phyloP scores from a whole-genome alignment of 2,888 invertebrate genomes.

The Rhorus exstirpatorius region DNA sequence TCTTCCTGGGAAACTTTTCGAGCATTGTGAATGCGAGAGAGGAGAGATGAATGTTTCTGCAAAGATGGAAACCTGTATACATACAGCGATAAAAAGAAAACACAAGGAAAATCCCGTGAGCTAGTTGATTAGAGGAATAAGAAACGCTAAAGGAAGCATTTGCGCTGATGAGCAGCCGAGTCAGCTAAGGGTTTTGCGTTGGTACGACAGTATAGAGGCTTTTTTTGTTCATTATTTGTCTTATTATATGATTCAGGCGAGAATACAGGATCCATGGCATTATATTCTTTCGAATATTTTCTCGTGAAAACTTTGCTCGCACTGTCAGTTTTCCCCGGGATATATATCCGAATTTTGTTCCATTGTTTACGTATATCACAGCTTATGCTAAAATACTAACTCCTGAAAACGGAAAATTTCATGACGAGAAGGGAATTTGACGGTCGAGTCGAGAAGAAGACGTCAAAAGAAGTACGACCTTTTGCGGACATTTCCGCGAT shows the following conservation, averaged over 20 bases:
- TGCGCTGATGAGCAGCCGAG: not conserved
- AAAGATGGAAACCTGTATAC: not conserved
- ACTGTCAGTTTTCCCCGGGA: not conserved
- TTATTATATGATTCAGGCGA: not conserved
- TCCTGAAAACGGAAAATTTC: too few relatives aligned
- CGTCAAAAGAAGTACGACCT: too few relatives aligned
- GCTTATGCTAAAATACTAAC: too few relatives aligned
- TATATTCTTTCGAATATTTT: not conserved
- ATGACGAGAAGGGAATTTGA: too few relatives aligned
- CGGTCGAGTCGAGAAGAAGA: too few relatives aligned
- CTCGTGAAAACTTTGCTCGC: conserved; percentile 2
- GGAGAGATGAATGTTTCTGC: conserved; percentile 20
- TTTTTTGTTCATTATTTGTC: not conserved
- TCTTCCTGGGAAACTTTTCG: conserved; percentile 23
- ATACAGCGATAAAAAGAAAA: not conserved
- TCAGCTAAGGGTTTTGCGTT: conserved; percentile 5
- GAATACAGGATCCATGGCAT: not conserved
- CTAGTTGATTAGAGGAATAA: conserved; percentile 53
- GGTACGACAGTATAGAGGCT: not conserved
- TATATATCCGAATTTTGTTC: too few relatives aligned
- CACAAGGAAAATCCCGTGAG: conserved; percentile 5
- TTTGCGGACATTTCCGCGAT: too few relatives aligned
- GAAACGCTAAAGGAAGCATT: not conserved
- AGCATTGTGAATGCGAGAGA: not conserved
- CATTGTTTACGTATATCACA: too few relatives aligned